A percentile compares a stretch with the other conserved stretches of the same genome.
phyloP scores from a whole-genome alignment of 1,140 invertebrate genomes.

The Argopecten irradians region DNA sequence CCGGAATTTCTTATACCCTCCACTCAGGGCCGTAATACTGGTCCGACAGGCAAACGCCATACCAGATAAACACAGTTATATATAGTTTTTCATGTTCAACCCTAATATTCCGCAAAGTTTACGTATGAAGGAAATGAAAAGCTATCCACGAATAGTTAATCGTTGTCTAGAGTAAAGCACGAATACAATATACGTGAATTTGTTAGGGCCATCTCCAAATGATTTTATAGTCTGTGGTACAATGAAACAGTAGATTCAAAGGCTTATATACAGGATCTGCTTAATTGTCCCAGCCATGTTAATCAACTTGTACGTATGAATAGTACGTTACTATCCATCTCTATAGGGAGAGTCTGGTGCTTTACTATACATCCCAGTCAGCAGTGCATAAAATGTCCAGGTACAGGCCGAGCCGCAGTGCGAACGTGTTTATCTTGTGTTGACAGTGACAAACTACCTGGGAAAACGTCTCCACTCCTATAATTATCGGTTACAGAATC shows the following conservation, averaged over 20 bases:
- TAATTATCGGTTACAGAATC: neutral
- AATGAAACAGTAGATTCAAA: neutral
- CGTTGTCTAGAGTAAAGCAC: neutral
- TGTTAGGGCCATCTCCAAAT: neutral
- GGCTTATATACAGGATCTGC: neutral
- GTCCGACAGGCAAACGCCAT: neutral
- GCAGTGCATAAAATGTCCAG: neutral
- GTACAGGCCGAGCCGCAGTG: neutral
- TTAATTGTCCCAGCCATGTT: neutral
- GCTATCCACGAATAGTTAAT: neutral
- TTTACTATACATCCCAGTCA: neutral
- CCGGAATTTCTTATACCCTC: neutral
- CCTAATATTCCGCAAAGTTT: neutral
- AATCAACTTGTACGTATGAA: neutral
- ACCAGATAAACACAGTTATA: neutral
- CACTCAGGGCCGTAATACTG: neutral
- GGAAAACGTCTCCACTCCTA: neutral
- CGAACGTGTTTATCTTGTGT: constrained; percentile 5
- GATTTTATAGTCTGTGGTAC: neutral
- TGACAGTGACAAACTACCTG: neutral
- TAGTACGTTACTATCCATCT: neutral
- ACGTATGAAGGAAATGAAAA: constrained; percentile 18
- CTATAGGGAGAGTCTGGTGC: neutral
- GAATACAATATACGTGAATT: neutral
- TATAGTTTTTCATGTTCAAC: neutral